These are phyloP conservation scores for Vanessa atalanta DNA, from an alignment of 1,140 invertebrate genomes.

Conservation along the genomic window DNA sequence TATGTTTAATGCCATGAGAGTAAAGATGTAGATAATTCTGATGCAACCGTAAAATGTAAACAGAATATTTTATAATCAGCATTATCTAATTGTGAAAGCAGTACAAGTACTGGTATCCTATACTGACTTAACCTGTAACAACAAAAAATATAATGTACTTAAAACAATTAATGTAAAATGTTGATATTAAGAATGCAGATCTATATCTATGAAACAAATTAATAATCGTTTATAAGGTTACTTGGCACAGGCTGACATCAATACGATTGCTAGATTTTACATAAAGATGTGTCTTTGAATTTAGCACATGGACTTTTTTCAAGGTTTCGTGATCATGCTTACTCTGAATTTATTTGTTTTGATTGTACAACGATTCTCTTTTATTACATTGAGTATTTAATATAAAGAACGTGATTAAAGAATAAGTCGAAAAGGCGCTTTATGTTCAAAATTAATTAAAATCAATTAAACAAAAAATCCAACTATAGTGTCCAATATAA, in stretches of 20 bases:
- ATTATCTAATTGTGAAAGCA: too few relatives aligned
- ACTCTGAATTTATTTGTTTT: not conserved
- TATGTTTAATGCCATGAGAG: constrained; percentile 16
- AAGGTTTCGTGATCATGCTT: not conserved
- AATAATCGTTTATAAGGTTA: not conserved
- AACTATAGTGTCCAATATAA: too few relatives aligned
- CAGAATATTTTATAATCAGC: constrained; percentile 1
- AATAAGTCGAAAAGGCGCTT: too few relatives aligned
- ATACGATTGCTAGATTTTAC: constrained; percentile 3
- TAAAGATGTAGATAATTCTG: constrained; percentile 19
- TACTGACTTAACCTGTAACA: not conserved
- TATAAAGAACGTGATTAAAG: not conserved
- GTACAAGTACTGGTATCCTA: too few relatives aligned
- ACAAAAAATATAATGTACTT: not conserved
- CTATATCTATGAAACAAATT: too few relatives aligned
- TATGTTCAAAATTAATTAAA: too few relatives aligned
- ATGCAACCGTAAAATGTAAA: not conserved
- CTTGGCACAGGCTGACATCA: not conserved
- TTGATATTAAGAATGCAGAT: too few relatives aligned
- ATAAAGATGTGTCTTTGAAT: constrained; percentile 4
- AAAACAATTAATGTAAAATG: not conserved
- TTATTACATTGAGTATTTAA: not conserved
- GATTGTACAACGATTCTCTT: not conserved
- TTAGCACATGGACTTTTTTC: constrained; percentile 11
- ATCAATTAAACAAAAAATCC: too few relatives aligned